Evolutionary conservation across 2,113 vertebrate species (phyloP).

Genomic region (Gavia stellata): DNA sequence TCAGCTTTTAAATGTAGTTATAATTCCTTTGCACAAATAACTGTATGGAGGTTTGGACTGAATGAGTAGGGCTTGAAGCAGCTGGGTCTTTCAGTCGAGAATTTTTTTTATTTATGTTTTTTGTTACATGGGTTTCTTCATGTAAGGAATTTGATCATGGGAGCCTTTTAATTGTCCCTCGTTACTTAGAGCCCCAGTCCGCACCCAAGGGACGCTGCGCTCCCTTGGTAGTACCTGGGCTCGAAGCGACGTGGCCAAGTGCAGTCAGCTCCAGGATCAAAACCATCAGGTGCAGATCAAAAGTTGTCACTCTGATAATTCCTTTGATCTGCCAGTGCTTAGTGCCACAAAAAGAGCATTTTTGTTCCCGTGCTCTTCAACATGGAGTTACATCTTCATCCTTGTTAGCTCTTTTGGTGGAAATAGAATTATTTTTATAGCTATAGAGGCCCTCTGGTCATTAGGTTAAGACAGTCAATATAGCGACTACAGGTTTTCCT

Average conservation of each 20-base stretch:
- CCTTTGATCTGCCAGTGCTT: neutral
- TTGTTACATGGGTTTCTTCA: neutral
- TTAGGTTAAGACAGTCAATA: neutral
- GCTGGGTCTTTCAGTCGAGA: neutral
- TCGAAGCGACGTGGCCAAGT: neutral
- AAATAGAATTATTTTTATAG: neutral
- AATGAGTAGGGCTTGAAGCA: conserved; percentile 22
- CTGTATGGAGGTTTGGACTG: neutral
- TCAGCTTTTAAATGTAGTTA: neutral
- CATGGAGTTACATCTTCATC: neutral
- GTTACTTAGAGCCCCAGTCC: neutral
- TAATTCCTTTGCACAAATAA: conserved; percentile 58
- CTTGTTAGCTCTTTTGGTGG: neutral
- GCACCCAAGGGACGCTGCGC: fast-evolving
- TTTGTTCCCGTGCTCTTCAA: neutral
- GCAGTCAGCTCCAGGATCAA: neutral
- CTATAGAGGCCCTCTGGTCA: neutral
- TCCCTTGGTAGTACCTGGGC: neutral
- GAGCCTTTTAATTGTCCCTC: conserved; percentile 58
- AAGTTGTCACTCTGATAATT: neutral
- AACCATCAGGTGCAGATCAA: neutral
- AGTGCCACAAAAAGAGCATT: neutral
- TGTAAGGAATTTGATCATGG: neutral
- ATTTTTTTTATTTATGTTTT: neutral
- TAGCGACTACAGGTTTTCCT: neutral